Evolutionary conservation across 1,140 invertebrate genomes (phyloP).

Genomic region (Lethocerus indicus): DNA sequence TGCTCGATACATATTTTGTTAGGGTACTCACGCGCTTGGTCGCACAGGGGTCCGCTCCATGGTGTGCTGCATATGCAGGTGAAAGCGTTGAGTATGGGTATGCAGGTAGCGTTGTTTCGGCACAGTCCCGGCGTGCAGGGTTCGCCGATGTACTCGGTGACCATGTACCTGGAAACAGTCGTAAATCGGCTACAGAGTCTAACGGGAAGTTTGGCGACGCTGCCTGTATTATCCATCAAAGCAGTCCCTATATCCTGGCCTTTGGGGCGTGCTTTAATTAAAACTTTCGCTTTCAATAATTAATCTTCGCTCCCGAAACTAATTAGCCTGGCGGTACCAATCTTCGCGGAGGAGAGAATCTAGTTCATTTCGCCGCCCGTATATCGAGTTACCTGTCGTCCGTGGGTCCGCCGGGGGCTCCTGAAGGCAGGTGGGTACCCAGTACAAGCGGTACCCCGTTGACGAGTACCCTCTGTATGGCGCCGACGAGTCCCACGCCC

Average conservation of each 20-base stretch:
- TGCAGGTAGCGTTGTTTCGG: conserved; percentile 54
- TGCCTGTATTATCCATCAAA: neutral
- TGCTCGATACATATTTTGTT: too few species aligned
- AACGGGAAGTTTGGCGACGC: too few species aligned
- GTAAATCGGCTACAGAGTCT: conserved; percentile 16
- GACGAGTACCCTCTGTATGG: too few species aligned
- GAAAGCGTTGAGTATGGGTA: conserved; percentile 50
- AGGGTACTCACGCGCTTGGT: too few species aligned
- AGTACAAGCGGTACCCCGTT: too few species aligned
- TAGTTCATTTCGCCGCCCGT: too few species aligned
- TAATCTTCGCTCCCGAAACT: conserved; percentile 20
- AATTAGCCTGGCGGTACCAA: neutral
- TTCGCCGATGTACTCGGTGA: conserved; percentile 43
- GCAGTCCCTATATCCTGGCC: neutral
- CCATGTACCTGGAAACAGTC: conserved; percentile 28
- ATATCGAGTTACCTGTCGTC: too few species aligned
- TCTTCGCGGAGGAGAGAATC: too few species aligned
- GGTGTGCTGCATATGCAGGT: conserved; percentile 48
- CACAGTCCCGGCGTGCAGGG: conserved; percentile 49
- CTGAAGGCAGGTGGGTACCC: too few species aligned
- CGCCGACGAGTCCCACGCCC: too few species aligned
- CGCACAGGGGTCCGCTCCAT: conserved; percentile 33
- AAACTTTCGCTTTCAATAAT: conserved; percentile 18
- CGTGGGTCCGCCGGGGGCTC: too few species aligned
- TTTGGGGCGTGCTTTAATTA: conserved; percentile 19